Evolutionary conservation across 2,888 invertebrate genomes (phyloP).

Genomic region (Aphrophora alni): DNA sequence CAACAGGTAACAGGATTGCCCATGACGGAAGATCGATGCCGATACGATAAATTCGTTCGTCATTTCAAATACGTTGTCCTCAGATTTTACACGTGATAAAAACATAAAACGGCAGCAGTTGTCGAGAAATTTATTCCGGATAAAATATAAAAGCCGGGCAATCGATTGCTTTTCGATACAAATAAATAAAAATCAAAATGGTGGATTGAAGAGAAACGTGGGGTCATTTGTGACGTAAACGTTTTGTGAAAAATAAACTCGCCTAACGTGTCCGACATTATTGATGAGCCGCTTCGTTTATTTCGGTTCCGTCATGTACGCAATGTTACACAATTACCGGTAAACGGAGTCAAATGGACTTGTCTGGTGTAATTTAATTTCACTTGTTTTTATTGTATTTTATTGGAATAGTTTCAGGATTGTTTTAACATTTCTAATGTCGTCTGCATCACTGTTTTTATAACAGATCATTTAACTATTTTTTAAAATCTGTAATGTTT

Average conservation of each 20-base stretch:
- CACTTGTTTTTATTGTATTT: too few species aligned
- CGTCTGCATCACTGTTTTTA: too few species aligned
- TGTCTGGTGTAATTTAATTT: too few species aligned
- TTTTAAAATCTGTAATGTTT: too few species aligned
- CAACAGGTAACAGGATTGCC: neutral
- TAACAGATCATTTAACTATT: too few species aligned
- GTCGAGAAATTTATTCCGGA: neutral
- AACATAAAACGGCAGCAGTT: neutral
- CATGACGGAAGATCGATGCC: neutral
- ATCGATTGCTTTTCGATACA: too few species aligned
- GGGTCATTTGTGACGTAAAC: neutral
- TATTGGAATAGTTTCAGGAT: too few species aligned
- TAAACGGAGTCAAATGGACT: too few species aligned
- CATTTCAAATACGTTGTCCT: neutral
- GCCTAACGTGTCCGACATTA: neutral
- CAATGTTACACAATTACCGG: too few species aligned
- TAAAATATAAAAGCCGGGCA: neutral
- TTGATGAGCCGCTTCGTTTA: too few species aligned
- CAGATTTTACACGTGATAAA: neutral
- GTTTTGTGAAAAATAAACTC: neutral
- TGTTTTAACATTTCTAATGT: too few species aligned
- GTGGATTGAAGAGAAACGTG: neutral
- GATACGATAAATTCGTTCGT: neutral
- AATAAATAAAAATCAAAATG: neutral
- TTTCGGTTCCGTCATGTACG: too few species aligned